These are phyloP conservation scores for Hanleya hanleyi DNA, from an alignment of 2,888 invertebrate genomes.

Conservation along the genomic window DNA sequence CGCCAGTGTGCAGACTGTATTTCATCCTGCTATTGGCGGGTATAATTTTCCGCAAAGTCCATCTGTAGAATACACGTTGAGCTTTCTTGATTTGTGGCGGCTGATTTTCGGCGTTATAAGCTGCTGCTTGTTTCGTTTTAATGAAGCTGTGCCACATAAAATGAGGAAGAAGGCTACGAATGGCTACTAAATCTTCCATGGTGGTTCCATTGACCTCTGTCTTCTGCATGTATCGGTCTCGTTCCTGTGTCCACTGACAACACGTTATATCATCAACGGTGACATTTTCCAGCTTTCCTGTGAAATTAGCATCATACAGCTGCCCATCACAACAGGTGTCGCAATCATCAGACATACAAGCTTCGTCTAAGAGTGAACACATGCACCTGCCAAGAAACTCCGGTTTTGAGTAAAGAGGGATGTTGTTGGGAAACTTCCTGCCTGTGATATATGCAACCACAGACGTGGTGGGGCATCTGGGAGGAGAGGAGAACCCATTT, in stretches of 20 bases:
- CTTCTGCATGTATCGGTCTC: slow-evolving; percentile 5
- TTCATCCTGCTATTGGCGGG: slow-evolving; percentile 17
- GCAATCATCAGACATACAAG: slow-evolving; percentile 21
- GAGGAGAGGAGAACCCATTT: slow-evolving; percentile 11
- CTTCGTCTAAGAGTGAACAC: slow-evolving; percentile 9
- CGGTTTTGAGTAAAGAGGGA: slow-evolving; percentile 15
- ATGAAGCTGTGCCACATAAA: slow-evolving; percentile 19
- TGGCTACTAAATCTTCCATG: background rate
- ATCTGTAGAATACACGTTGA: slow-evolving; percentile 17
- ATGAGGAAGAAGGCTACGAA: background rate
- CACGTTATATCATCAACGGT: slow-evolving; percentile 4
- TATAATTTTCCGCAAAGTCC: slow-evolving; percentile 26
- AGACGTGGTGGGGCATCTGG: slow-evolving; percentile 16
- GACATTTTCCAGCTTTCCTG: background rate
- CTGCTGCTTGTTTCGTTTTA: slow-evolving; percentile 13
- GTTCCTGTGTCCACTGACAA: slow-evolving; percentile 14
- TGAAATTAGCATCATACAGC: slow-evolving; percentile 5
- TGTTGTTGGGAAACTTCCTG: slow-evolving; percentile 7
- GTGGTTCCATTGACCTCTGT: slow-evolving; percentile 9
- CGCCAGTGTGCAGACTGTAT: slow-evolving; percentile 29
- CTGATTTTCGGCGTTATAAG: slow-evolving; percentile 9
- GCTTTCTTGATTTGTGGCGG: background rate
- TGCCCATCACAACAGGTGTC: slow-evolving; percentile 6
- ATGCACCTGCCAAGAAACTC: slow-evolving; percentile 7
- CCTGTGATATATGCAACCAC: slow-evolving; percentile 20